These are phyloP conservation scores for Cetonia aurata DNA, from an alignment of 2,888 invertebrate genomes.

Conservation along the genomic window DNA sequence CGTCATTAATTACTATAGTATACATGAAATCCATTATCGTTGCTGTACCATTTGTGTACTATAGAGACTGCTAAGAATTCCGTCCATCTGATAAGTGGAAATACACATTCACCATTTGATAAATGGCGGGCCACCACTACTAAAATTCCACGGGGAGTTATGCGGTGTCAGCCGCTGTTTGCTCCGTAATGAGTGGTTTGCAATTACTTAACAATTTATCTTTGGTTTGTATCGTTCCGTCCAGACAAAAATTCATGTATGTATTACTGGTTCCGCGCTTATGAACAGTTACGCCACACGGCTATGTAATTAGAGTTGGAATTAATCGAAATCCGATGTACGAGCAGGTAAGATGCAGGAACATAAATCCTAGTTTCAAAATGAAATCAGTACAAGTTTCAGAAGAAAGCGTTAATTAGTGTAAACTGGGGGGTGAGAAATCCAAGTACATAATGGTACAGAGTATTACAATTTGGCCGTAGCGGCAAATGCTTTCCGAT, in stretches of 20 bases:
- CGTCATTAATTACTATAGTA: neutral
- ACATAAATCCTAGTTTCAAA: no score
- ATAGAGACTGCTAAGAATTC: neutral
- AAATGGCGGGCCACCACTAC: slow-evolving; percentile 33
- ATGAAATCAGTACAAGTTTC: no score
- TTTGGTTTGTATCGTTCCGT: slow-evolving; percentile 27
- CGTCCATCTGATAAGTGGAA: slow-evolving; percentile 19
- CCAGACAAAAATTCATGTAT: slow-evolving; percentile 20
- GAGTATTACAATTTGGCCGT: no score
- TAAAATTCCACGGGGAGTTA: slow-evolving; percentile 44
- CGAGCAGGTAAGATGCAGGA: no score
- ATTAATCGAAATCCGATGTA: slow-evolving; percentile 13
- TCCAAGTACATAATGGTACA: no score
- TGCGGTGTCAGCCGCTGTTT: slow-evolving; percentile 25
- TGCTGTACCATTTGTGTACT: neutral
- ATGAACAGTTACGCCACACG: slow-evolving; percentile 13
- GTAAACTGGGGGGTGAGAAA: no score
- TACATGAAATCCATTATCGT: slow-evolving; percentile 7
- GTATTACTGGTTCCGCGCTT: slow-evolving; percentile 19
- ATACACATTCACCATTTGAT: slow-evolving; percentile 35
- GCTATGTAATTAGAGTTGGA: slow-evolving; percentile 25
- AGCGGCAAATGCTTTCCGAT: no score
- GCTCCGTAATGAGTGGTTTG: slow-evolving; percentile 30
- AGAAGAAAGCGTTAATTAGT: no score
- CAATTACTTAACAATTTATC: slow-evolving; percentile 44